Base-by-base conservation (phyloP, 2,888 invertebrate species). In the Bedellia somnulentella region DNA sequence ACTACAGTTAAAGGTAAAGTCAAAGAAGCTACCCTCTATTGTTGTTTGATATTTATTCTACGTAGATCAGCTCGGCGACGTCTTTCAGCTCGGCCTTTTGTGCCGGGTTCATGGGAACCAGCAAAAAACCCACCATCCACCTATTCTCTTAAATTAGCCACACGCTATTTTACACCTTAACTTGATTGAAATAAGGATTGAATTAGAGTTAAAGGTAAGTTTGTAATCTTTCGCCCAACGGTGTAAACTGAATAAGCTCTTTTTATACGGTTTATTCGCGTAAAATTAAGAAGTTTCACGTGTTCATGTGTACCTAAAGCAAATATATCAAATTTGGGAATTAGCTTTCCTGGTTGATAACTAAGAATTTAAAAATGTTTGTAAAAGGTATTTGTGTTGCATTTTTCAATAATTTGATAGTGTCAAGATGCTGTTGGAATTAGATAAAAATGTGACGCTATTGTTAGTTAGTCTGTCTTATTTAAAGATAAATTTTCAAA, bases 11-110 rank as follows among this genome's bases (percentile, higher is more conserved):
- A 51, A 57, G 45, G 47, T 49, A 55, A 70, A 71, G 73, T 70
- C 71, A 73, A 68, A 68, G 73, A 64, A 66, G 62, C 64, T 52
- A 62, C 61, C 61, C n/a, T n/a, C 73, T 54, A 73, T 75, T 73
- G 75, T 73, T 58, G 51, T 46, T 46, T 49, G 61, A 70, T 75
- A 73, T 73, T 73, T 75, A 73, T 75, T 71, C 73, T 70, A 70
- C 62, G 60, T 62, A 58, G 68, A 67, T 73, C 64, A 60, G 49
- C 45, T 50, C 49, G 54, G 49, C 38, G 39, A 37, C 49, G 56
- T 60, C 68, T 67, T 68, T 66, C 58, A 68, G 75, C 71, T 71
- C 70, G 70, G 41, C 39, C 64, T 49, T 59, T 75, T 73, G 73
- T 75, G 32, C 52, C 52, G 61, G 66, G 75, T 73, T 73, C 73